A percentile compares a stretch with the other conserved stretches of the same genome.
These are phyloP conservation scores for Sericinus montela DNA, from an alignment of 2,888 invertebrate species.

Conservation along the genomic window DNA sequence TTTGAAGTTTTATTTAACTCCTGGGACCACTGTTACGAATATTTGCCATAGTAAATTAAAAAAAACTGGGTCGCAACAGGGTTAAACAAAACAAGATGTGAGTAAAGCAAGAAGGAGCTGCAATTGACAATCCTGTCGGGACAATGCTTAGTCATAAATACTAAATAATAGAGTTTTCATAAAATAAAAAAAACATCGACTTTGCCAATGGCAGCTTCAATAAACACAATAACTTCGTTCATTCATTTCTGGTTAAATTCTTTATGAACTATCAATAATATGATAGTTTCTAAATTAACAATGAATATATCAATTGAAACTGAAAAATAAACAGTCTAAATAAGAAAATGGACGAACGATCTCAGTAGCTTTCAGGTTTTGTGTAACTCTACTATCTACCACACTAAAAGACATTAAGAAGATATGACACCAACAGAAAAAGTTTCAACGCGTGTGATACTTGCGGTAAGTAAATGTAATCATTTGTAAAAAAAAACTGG, in stretches of 20 bases:
- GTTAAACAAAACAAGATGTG: slow-evolving; percentile 70
- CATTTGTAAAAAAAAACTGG: slow-evolving; percentile 7
- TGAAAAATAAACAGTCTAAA: background rate
- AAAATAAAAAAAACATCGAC: slow-evolving; percentile 42
- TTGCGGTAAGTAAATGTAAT: slow-evolving; percentile 21
- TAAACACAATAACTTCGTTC: slow-evolving; percentile 55
- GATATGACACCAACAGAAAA: slow-evolving; percentile 25
- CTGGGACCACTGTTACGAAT: slow-evolving; percentile 53
- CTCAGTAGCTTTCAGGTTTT: slow-evolving; percentile 73
- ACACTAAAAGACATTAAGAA: slow-evolving; percentile 32
- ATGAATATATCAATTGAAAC: background rate
- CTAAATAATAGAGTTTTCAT: background rate
- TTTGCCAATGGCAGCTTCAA: slow-evolving; percentile 52
- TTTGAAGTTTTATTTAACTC: slow-evolving; percentile 72
- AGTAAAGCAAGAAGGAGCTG: slow-evolving; percentile 61
- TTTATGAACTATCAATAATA: background rate
- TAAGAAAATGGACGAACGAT: slow-evolving; percentile 64
- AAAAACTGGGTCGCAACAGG: slow-evolving; percentile 53
- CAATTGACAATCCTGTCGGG: no score
- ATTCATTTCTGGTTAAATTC: slow-evolving; percentile 39
- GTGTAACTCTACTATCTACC: slow-evolving; percentile 42
- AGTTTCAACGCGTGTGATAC: slow-evolving; percentile 21
- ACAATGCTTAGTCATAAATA: no score
- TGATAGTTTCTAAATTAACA: background rate
- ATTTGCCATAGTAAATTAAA: slow-evolving; percentile 27